A percentile compares a stretch with the other conserved stretches of the same genome.
phyloP scores from a whole-genome alignment of 2,888 invertebrate species.

The Leucania comma region DNA sequence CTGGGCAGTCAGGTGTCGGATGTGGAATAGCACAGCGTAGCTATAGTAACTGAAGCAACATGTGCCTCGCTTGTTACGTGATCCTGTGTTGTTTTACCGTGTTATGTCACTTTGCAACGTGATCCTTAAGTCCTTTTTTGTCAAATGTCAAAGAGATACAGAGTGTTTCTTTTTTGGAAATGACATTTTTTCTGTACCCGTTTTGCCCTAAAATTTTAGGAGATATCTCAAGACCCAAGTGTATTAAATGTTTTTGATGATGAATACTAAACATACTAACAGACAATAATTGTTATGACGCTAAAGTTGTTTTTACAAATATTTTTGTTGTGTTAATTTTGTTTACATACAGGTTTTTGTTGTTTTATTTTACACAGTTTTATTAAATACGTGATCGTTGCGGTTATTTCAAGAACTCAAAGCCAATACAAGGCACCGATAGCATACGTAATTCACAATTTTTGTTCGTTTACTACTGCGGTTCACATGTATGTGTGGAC shows the following conservation, averaged over 20 bases:
- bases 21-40: conserved; percentile 12
- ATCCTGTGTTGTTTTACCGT: not conserved
- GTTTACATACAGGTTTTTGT: conserved; percentile 61
- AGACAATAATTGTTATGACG: conserved; percentile 25
- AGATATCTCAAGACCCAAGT: not conserved
- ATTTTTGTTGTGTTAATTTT: conserved; percentile 24
- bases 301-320: conserved; percentile 22
- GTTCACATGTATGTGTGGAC: conserved; percentile 40
- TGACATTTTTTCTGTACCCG: not conserved
- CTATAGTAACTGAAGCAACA: conserved; percentile 19
- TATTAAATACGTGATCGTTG: conserved; percentile 59
- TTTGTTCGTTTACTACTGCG: conserved; percentile 38
- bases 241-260: not conserved
- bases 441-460: conserved; percentile 40
- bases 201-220: no score
- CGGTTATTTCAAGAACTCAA: conserved; percentile 58
- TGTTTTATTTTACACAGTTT: conserved; percentile 48
- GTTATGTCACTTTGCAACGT: not conserved
- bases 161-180: not conserved
- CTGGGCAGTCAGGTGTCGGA: conserved; percentile 4
- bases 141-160: not conserved
- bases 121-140: not conserved
- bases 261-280: conserved; percentile 9
- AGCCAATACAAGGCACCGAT: conserved; percentile 31
- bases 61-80: conserved; percentile 25